Conservation (phyloP, 1,140 invertebrate genomes). For the Sarcophaga bullata region DNA sequence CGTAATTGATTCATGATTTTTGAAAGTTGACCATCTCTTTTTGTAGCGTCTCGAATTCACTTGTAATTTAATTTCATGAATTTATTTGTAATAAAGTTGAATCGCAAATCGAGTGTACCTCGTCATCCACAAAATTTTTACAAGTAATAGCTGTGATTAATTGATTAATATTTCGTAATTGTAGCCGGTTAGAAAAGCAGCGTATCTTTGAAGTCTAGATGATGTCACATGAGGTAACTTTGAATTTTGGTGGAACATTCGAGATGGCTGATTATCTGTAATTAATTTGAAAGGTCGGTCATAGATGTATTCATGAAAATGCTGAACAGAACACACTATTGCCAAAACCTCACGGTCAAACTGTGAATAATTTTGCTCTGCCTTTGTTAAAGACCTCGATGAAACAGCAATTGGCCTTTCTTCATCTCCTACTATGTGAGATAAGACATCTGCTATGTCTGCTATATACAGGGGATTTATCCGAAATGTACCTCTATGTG, state of each 20-base stretch:
- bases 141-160: neutral
- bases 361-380: slow-evolving; percentile 65
- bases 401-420: slow-evolving; percentile 64
- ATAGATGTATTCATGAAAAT: slow-evolving; percentile 59
- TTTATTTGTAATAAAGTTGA: neutral
- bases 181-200: slow-evolving; percentile 26
- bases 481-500: slow-evolving; percentile 58
- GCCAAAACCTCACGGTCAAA: slow-evolving; percentile 67
- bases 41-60: slow-evolving; percentile 2
- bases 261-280: slow-evolving; percentile 24
- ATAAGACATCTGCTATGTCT: slow-evolving; percentile 50
- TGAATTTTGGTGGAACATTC: slow-evolving; percentile 42
- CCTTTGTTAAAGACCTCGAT: slow-evolving; percentile 60
- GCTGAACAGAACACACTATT: slow-evolving; percentile 63
- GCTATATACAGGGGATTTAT: slow-evolving; percentile 63
- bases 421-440: slow-evolving; percentile 50
- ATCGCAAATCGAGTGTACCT: neutral
- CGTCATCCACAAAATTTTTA: neutral
- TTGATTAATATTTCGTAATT: slow-evolving; percentile 33
- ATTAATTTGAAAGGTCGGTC: slow-evolving; percentile 58
- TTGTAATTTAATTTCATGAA: slow-evolving; percentile 29
- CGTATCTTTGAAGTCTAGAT: slow-evolving; percentile 35
- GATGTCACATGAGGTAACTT: slow-evolving; percentile 35
- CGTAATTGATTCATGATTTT: neutral
- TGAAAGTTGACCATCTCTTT: slow-evolving; percentile 11